These are phyloP conservation scores for Petrolisthes manimaculis DNA, from an alignment of 2,888 invertebrate species.

Conservation along the genomic window DNA sequence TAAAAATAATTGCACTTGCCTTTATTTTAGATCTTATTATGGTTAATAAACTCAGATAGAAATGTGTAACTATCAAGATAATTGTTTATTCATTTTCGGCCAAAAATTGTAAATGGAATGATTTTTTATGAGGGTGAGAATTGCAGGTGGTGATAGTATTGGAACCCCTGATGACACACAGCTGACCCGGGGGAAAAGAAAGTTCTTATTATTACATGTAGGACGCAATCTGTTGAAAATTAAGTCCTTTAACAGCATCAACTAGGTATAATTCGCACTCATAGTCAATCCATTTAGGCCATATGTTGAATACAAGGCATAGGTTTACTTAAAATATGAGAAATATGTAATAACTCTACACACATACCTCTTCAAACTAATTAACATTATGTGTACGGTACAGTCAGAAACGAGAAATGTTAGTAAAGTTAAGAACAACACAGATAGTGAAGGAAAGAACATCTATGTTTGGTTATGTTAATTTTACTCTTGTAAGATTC, in stretches of 20 bases:
- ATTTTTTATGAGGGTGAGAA: neutral
- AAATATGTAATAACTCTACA: too few species aligned
- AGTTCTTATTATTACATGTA: neutral
- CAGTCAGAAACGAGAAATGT: too few species aligned
- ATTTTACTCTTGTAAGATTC: too few species aligned
- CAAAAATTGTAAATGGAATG: neutral
- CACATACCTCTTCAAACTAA: too few species aligned
- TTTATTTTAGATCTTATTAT: neutral
- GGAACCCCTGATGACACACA: neutral
- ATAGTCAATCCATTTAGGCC: too few species aligned
- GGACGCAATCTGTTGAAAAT: neutral
- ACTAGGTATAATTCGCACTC: too few species aligned
- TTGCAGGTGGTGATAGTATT: neutral
- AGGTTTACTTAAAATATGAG: too few species aligned
- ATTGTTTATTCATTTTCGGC: neutral
- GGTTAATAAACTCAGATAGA: neutral
- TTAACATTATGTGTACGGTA: too few species aligned
- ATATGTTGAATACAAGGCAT: too few species aligned
- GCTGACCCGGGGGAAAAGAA: neutral
- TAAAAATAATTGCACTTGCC: neutral
- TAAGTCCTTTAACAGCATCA: neutral
- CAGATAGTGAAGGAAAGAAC: too few species aligned
- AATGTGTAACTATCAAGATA: neutral
- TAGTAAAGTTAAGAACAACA: too few species aligned
- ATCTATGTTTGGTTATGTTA: too few species aligned